Conservation (phyloP, 2,797 vertebrate species). For the Anisognathus igniventris region DNA sequence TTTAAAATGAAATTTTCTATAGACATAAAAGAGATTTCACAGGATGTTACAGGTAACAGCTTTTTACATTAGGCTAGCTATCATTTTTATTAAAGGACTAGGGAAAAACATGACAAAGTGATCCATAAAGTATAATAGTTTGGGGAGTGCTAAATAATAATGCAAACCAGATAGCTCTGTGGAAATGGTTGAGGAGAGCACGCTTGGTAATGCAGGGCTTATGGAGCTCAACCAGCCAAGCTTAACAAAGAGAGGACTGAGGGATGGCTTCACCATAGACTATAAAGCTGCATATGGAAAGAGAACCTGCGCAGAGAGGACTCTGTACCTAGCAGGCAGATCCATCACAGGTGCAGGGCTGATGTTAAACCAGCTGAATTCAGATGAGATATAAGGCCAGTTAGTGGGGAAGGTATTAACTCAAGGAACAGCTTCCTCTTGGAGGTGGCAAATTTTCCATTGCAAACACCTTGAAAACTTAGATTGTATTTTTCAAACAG, state of each 20-base stretch:
- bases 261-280: not conserved
- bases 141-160: not conserved
- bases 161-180: not conserved
- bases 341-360: not conserved
- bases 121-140: not conserved
- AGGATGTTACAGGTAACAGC: not conserved
- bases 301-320: not conserved
- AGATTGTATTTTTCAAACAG: not conserved
- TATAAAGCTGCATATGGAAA: not conserved
- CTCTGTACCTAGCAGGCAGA: not conserved
- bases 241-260: not conserved
- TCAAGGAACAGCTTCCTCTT: not conserved
- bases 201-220: rapidly evolving
- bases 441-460: not conserved
- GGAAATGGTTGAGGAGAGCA: not conserved
- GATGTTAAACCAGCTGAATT: not conserved
- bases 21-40: not conserved
- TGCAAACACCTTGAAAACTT: not conserved
- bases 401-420: not conserved
- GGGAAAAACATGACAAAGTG: not conserved
- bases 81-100: not conserved
- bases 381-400: not conserved
- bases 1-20: conserved; percentile 5
- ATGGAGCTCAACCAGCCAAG: not conserved
- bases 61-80: not conserved